A percentile compares a stretch with the other conserved stretches of the same genome.
These are phyloP conservation scores for Echinometra lucunter DNA, from an alignment of 53 echinoderm and acorn worm genomes.

Conservation along the genomic window DNA sequence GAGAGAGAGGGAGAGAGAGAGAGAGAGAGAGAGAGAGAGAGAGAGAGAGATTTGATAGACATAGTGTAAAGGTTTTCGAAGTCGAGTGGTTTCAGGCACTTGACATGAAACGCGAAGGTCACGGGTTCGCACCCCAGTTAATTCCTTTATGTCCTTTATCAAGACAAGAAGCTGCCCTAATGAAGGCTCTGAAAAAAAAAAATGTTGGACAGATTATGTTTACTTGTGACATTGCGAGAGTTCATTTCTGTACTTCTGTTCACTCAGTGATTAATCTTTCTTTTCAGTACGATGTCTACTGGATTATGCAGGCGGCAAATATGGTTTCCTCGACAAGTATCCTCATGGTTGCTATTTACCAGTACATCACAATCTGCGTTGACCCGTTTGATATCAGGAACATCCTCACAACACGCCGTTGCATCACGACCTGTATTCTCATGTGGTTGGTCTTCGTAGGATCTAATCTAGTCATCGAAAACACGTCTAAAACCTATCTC, in stretches of 20 bases:
- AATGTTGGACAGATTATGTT: no score
- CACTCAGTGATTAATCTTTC: background rate
- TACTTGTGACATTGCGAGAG: no score
- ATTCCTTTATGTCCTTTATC: no score
- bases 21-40: no score
- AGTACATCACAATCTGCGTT: background rate
- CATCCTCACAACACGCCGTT: background rate
- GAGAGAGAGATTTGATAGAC: no score
- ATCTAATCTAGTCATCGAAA: background rate
- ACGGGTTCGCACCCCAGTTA: no score
- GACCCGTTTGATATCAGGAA: background rate
- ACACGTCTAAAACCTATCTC: background rate
- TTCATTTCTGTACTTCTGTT: background rate
- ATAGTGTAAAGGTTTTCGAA: no score
- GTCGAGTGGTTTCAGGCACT: no score
- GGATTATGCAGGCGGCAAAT: background rate
- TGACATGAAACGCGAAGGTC: no score
- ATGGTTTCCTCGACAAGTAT: background rate
- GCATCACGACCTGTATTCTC: background rate
- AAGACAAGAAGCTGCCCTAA: no score
- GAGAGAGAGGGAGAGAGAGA: no score
- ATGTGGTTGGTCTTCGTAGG: background rate
- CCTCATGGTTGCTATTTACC: background rate
- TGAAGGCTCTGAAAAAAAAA: no score
- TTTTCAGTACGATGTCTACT: background rate